phyloP scores from a whole-genome alignment of 2,888 invertebrate genomes.

The Drosophila paracracens region DNA sequence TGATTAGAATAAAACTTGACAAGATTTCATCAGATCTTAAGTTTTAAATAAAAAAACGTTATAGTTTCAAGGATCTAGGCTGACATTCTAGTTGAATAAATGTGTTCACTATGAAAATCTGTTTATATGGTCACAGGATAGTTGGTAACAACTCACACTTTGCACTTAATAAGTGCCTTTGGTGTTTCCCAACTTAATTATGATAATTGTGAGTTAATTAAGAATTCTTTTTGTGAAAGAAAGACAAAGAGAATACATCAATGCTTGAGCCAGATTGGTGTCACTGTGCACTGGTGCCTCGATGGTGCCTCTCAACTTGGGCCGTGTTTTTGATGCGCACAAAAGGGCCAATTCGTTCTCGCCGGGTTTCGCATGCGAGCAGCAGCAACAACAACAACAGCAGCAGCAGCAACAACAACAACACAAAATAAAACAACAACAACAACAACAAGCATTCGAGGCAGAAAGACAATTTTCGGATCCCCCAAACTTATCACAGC shows the following conservation, averaged over 20 bases:
- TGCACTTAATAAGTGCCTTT: not conserved
- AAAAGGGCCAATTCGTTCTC: slow-evolving; percentile 81
- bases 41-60: not conserved
- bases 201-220: not conserved
- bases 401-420: slow-evolving; percentile 20
- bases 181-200: not conserved
- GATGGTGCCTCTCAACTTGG: slow-evolving; percentile 63
- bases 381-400: slow-evolving; percentile 31
- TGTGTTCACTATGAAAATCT: not conserved
- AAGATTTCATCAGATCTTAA: not conserved
- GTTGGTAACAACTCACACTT: not conserved
- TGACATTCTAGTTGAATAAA: not conserved
- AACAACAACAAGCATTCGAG: slow-evolving; percentile 24
- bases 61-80: not conserved
- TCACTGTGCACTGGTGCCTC: slow-evolving; percentile 54
- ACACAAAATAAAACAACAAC: not conserved
- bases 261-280: not conserved
- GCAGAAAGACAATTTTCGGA: slow-evolving; percentile 85
- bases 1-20: not conserved
- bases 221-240: not conserved
- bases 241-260: not conserved
- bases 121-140: not conserved
- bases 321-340: slow-evolving; percentile 75
- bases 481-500: slow-evolving; percentile 85
- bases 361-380: slow-evolving; percentile 70